phyloP scores from a whole-genome alignment of 2,888 invertebrate species.

The Chalcosyrphus nemorum region DNA sequence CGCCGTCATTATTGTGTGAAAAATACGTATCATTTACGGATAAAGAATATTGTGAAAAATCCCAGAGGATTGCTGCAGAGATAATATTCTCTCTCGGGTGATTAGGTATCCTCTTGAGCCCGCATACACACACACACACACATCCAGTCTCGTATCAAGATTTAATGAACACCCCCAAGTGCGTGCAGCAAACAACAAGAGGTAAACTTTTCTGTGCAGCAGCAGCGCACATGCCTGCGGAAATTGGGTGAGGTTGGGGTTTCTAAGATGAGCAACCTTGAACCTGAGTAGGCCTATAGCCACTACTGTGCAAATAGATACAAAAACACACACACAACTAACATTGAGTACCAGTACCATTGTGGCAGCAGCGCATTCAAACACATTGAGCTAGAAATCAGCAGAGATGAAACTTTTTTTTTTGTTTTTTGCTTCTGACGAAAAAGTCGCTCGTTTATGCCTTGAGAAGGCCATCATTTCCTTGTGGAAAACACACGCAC shows the following conservation, averaged over 20 bases:
- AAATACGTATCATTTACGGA: constrained; percentile 46
- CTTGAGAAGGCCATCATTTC: constrained; percentile 36
- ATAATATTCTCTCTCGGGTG: constrained; percentile 43
- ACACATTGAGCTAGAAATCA: constrained; percentile 14
- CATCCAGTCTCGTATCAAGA: neutral
- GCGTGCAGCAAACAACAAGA: constrained; percentile 40
- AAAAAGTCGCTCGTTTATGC: constrained; percentile 26
- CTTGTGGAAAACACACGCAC: constrained; percentile 21
- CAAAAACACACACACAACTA: constrained; percentile 3
- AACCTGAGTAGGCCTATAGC: constrained; percentile 37
- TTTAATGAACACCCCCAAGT: constrained; percentile 42
- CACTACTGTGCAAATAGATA: constrained; percentile 19
- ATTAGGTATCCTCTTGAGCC: constrained; percentile 50
- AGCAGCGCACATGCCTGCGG: neutral
- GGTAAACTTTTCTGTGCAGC: neutral
- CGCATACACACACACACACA: neutral
- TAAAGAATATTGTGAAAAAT: constrained; percentile 12
- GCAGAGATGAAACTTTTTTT: constrained; percentile 5
- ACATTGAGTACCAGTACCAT: neutral
- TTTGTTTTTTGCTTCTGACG: constrained; percentile 24
- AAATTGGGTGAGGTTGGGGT: constrained; percentile 10
- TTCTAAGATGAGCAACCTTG: constrained; percentile 54
- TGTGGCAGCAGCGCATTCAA: neutral
- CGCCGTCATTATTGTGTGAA: constrained; percentile 27
- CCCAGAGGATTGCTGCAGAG: constrained; percentile 49